Conservation (phyloP, 1,140 invertebrate genomes). For the Bombus vancouverensis region DNA sequence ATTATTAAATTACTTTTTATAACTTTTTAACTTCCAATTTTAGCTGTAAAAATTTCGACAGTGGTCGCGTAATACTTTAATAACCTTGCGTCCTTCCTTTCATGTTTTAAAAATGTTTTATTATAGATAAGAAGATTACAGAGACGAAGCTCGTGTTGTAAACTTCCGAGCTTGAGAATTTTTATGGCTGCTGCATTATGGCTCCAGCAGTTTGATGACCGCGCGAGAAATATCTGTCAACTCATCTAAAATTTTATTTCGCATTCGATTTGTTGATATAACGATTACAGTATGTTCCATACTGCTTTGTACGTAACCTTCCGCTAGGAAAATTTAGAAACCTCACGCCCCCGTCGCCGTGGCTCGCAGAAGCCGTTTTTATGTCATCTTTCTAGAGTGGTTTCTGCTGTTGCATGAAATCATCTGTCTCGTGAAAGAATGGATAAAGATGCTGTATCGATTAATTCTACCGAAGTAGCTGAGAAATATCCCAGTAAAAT, state of each 20-base stretch:
- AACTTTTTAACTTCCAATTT: too few species aligned
- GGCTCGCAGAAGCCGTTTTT: not conserved
- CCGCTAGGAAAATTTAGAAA: not conserved
- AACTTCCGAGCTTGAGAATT: not conserved
- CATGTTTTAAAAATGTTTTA: not conserved
- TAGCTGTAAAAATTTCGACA: too few species aligned
- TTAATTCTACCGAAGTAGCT: too few species aligned
- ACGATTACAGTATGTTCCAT: not conserved
- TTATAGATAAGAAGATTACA: constrained; percentile 2
- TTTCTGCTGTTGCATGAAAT: not conserved
- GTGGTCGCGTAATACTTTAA: too few species aligned
- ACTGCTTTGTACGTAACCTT: too few species aligned
- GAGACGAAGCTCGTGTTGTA: not conserved
- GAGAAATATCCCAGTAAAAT: not conserved
- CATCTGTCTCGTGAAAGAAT: not conserved
- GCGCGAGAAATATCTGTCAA: constrained; percentile 1
- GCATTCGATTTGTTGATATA: not conserved
- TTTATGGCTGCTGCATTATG: constrained; percentile 9
- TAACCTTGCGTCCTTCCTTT: not conserved
- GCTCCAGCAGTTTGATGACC: not conserved
- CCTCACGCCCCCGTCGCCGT: too few species aligned
- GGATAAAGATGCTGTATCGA: not conserved
- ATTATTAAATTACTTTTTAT: too few species aligned
- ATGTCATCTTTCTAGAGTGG: too few species aligned
- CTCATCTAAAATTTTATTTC: constrained; percentile 24